phyloP scores from a whole-genome alignment of 2,888 invertebrate genomes.

The Patella caerulea region DNA sequence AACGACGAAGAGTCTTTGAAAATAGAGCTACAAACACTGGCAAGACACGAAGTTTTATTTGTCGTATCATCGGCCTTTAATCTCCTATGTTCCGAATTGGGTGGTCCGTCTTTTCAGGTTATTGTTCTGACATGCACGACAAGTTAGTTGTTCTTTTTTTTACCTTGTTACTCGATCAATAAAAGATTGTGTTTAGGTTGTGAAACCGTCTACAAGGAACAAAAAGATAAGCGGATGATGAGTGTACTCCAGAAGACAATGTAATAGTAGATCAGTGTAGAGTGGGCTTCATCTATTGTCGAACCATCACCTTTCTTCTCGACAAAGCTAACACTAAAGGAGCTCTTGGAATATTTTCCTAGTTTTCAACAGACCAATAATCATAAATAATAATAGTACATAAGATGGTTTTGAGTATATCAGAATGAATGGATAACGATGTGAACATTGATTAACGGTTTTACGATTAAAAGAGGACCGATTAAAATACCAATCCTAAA shows the following conservation, averaged over 20 bases:
- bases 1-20: neutral
- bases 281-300: too few species aligned
- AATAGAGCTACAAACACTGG: neutral
- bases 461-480: too few species aligned
- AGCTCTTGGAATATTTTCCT: too few species aligned
- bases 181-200: constrained; percentile 5
- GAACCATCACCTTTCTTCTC: too few species aligned
- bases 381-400: too few species aligned
- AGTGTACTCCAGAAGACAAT: neutral
- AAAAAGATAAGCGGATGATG: constrained; percentile 1
- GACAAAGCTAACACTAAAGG: too few species aligned
- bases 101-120: neutral
- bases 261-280: too few species aligned
- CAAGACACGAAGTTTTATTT: constrained; percentile 9
- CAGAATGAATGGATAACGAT: too few species aligned
- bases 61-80: constrained; percentile 1
- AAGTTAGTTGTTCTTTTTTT: constrained; percentile 8
- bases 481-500: too few species aligned
- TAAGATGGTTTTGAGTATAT: too few species aligned
- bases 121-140: constrained; percentile 9
- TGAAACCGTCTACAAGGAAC: neutral
- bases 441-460: too few species aligned
- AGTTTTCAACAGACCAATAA: too few species aligned
- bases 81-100: neutral
- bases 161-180: neutral